A percentile compares a stretch with the other conserved stretches of the same genome.
Evolutionary conservation across 2,888 invertebrate genomes (phyloP).

Genomic region (Hypomecis atomaria): DNA sequence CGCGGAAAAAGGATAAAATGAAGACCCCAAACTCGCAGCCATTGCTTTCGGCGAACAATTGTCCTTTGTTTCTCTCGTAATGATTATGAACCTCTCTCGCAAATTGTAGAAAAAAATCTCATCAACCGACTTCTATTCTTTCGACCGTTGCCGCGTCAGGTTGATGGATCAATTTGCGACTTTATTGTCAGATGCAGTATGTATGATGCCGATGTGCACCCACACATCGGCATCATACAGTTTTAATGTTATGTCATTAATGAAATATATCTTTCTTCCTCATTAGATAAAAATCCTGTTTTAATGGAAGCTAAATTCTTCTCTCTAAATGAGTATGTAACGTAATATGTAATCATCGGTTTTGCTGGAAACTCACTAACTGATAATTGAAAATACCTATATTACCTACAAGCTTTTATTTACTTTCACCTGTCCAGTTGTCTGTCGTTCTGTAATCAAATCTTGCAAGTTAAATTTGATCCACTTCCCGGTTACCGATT

Average conservation of each 20-base stretch:
- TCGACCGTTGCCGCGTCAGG: neutral
- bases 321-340: no score
- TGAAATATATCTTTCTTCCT: no score
- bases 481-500: no score
- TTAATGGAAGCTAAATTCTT: no score
- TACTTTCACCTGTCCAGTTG: no score
- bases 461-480: no score
- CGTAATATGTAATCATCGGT: no score
- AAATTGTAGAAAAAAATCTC: slow-evolving; percentile 31
- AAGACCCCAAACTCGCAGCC: slow-evolving; percentile 30
- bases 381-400: no score
- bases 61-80: slow-evolving; percentile 30
- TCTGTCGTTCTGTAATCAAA: no score
- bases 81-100: slow-evolving; percentile 32
- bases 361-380: no score
- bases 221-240: neutral
- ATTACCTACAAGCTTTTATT: no score
- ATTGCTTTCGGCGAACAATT: slow-evolving; percentile 25
- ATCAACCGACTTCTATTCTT: slow-evolving; percentile 20
- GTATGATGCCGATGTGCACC: neutral
- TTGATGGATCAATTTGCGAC: slow-evolving; percentile 4
- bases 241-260: neutral
- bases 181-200: slow-evolving; percentile 13
- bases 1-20: slow-evolving; percentile 29
- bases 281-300: no score